phyloP scores from a whole-genome alignment of 2,888 invertebrate genomes.

The Lacanobia wlatinum region DNA sequence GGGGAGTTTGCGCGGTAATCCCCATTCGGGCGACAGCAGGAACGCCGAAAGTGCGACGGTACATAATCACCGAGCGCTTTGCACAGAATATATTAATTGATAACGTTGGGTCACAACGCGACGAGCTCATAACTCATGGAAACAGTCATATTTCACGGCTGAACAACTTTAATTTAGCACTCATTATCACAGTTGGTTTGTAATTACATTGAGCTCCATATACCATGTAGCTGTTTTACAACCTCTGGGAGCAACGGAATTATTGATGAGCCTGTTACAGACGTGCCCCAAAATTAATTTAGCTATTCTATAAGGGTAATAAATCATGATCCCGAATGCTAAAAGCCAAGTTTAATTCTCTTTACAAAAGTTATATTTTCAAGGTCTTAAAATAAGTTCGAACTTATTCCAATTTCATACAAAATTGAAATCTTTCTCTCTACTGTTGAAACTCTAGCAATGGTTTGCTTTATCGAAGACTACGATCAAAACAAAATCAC shows the following conservation, averaged over 20 bases:
- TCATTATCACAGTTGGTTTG: conserved; percentile 55
- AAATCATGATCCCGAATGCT: conserved; percentile 47
- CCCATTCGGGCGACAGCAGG: conserved; percentile 68
- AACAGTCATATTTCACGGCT: conserved; percentile 79
- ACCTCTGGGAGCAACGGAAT: conserved; percentile 41
- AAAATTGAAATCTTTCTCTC: not conserved
- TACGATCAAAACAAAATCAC: conserved; percentile 1
- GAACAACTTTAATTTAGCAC: conserved; percentile 76
- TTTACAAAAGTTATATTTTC: conserved; percentile 26
- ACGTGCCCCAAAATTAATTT: conserved; percentile 40
- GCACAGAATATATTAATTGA: conserved; percentile 84
- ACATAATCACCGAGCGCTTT: conserved; percentile 70
- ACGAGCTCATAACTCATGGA: conserved; percentile 81
- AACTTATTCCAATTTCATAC: not conserved
- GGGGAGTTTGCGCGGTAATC: conserved; percentile 69
- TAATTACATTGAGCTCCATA: conserved; percentile 41
- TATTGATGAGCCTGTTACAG: conserved; percentile 48
- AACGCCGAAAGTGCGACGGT: conserved; percentile 57
- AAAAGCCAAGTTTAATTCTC: conserved; percentile 31
- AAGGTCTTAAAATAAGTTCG: conserved; percentile 11
- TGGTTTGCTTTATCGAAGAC: not conserved
- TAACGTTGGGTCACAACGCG: conserved; percentile 78
- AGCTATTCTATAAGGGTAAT: conserved; percentile 49
- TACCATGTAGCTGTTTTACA: conserved; percentile 19
- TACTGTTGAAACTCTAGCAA: not conserved